phyloP scores from a whole-genome alignment of 2,113 vertebrate species.

The Tragelaphus strepsiceros region DNA sequence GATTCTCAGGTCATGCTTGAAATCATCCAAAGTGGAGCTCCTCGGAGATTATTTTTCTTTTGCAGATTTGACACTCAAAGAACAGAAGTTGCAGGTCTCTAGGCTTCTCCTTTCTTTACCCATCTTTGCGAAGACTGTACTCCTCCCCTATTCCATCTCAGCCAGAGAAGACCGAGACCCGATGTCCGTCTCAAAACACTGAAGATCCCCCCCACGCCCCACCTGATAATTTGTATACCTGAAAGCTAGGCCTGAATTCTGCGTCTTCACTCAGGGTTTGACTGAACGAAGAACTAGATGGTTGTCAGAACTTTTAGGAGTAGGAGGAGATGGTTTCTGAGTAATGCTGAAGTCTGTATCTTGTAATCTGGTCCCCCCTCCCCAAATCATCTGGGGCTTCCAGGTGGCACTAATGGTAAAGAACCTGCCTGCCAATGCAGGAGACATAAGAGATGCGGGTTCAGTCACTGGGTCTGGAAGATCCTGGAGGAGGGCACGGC shows the following conservation, averaged over 20 bases:
- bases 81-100: neutral
- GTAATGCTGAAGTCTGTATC: neutral
- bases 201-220: neutral
- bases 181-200: neutral
- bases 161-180: neutral
- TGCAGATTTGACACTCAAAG: neutral
- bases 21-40: neutral
- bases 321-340: neutral
- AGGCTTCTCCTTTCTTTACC: neutral
- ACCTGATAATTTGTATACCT: neutral
- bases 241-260: neutral
- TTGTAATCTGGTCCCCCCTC: neutral
- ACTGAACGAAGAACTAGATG: neutral
- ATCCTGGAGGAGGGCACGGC: rapidly evolving
- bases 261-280: neutral
- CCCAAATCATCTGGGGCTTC: neutral
- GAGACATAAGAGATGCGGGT: neutral
- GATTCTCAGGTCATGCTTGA: neutral
- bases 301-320: neutral
- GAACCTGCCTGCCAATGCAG: neutral
- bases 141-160: neutral
- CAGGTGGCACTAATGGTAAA: neutral
- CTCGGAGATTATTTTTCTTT: neutral
- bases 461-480: neutral
- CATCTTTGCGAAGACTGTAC: neutral